Evolutionary conservation across 2,113 vertebrate genomes (phyloP).

Genomic region (Isurus oxyrinchus): DNA sequence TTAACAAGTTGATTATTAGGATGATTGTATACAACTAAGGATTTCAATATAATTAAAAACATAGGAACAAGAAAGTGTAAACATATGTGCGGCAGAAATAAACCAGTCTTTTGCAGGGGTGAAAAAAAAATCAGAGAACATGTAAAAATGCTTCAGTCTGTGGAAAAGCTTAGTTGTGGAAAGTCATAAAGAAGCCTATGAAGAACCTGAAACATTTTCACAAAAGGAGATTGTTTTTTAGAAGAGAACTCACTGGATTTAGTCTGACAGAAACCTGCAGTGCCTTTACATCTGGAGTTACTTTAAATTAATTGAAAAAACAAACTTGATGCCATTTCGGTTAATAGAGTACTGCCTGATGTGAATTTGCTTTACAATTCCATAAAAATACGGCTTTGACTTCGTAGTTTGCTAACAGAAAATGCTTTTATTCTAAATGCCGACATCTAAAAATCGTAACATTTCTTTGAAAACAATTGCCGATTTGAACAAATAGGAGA

Average conservation of each 20-base stretch:
- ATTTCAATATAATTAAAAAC: constrained; percentile 26
- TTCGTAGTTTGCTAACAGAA: constrained; percentile 25
- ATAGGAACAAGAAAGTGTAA: constrained; percentile 5
- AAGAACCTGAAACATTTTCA: constrained; percentile 1
- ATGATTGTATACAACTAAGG: not conserved
- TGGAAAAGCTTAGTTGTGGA: constrained; percentile 21
- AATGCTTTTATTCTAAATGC: constrained; percentile 20
- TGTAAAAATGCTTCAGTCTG: constrained; percentile 22
- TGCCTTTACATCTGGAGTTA: constrained; percentile 32
- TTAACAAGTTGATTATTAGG: no score
- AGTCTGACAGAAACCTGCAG: constrained; percentile 33
- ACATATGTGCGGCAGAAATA: not conserved
- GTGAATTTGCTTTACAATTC: constrained; percentile 37
- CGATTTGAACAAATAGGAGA: constrained; percentile 7
- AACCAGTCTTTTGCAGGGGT: not conserved
- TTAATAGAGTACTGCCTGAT: constrained; percentile 28
- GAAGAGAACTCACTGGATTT: constrained; percentile 22
- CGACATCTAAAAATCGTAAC: not conserved
- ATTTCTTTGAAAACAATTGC: constrained; percentile 18
- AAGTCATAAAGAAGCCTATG: constrained; percentile 12
- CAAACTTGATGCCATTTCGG: constrained; percentile 36
- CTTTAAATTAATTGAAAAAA: constrained; percentile 38
- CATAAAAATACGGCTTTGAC: constrained; percentile 13
- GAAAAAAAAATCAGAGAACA: not conserved
- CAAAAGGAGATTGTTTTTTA: constrained; percentile 30